Percentiles rank a stretch among this genome's conserved stretches.
Conservation (phyloP, 1,140 invertebrate species). For the Belonocnema kinseyi region DNA sequence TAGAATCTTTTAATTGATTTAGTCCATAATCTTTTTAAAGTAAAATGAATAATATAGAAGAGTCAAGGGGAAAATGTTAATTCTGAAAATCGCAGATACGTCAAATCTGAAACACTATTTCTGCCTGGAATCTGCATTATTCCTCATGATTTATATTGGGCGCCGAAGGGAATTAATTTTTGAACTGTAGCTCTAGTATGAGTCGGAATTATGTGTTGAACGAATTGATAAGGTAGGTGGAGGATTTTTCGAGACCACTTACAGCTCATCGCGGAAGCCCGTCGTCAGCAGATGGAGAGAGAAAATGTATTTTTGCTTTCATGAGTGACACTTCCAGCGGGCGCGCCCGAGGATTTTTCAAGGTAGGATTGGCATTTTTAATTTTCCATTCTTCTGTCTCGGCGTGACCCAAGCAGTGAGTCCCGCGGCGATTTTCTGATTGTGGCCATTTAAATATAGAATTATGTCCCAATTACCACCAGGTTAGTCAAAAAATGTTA, state of each 20-base stretch:
- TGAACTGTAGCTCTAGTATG: conserved; percentile 41
- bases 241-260: not conserved
- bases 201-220: conserved; percentile 35
- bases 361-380: conserved; percentile 63
- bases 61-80: not conserved
- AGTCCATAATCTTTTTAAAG: too few relatives aligned
- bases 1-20: too few relatives aligned
- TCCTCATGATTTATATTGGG: conserved; percentile 40
- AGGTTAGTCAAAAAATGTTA: too few relatives aligned
- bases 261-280: not conserved
- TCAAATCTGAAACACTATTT: conserved; percentile 38
- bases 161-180: conserved; percentile 50
- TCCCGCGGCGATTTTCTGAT: conserved; percentile 49
- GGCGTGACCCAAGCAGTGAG: conserved; percentile 39
- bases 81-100: not conserved
- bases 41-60: too few relatives aligned
- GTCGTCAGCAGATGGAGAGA: conserved; percentile 34
- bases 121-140: conserved; percentile 42
- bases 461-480: too few relatives aligned
- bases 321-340: conserved; percentile 51
- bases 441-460: too few relatives aligned
- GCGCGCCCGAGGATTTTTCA: conserved; percentile 43
- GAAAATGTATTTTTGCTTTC: conserved; percentile 49
- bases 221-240: not conserved
- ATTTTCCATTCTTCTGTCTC: conserved; percentile 59